Base-by-base conservation (phyloP, 2,888 invertebrate genomes). In the Lasius platythorax region DNA sequence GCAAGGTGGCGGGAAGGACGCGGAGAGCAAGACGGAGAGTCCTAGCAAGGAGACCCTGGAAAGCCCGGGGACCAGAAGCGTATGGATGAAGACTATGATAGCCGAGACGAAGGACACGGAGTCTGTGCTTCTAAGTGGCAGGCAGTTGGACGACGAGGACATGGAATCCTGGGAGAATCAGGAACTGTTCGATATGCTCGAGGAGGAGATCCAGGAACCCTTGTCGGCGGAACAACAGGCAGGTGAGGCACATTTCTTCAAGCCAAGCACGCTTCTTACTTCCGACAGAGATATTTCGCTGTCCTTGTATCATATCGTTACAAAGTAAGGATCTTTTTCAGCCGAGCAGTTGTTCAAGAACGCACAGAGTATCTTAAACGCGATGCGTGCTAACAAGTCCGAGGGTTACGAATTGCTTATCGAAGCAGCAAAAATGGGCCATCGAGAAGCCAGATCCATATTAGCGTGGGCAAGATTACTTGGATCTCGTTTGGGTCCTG, bases 401-500 rank as follows among this genome's bases (percentile, higher is more conserved):
- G 96, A 96, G 74, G 98, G 98, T 0, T 98, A 98, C 91, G 96
- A 97, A 56, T 95, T 98, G 76, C 96, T 99, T 50, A 96, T 97
- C 63, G 96, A 97, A 89, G 98, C 99, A 0, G 98, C 99, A 0
- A 97, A 97, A 64, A 95, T 97, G 82, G 98, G 98, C 61, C 98
- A 99, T 94, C 95, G 95, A 0, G 97, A 97, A 70, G 98, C 99
- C 0, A 96, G 97, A 94, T 98, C 98, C 85, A 96, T 97, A 93
- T 95, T 99, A 6, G 99, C 99, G 0, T 99, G 99, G 98, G 98
- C 98, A 0, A 96, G 97, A 91, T 95, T 99, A 8, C 97, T 98
- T 91, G 99, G 99, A 0, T 98, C 96, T 93, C 97, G 96, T 85
- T 95, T 98, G 18, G 91, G 89, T 15, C 87, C 93, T 18, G 87